Conservation (phyloP, 30 jellyfish, hydroid and myxozoan genomes). For the Haliclystus octoradiatus region DNA sequence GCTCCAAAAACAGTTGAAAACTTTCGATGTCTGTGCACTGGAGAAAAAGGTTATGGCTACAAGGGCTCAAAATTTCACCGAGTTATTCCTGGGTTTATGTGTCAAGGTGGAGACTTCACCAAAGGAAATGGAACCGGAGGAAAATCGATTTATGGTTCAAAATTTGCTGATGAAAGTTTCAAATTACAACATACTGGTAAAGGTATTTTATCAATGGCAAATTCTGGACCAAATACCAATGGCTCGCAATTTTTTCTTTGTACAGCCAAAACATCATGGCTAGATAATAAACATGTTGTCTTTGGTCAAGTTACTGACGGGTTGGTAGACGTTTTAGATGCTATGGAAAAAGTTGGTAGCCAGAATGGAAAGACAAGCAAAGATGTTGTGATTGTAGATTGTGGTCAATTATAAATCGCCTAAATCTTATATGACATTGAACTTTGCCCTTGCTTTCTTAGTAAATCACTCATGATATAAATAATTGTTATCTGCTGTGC, state of each 20-base stretch:
- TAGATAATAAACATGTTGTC: conserved; percentile 83
- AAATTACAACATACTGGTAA: conserved; percentile 73
- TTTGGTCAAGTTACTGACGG: conserved; percentile 77
- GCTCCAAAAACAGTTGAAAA: conserved; percentile 90
- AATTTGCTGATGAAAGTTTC: conserved; percentile 89
- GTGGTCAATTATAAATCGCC: conserved; percentile 51
- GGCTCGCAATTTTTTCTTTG: conserved; percentile 97
- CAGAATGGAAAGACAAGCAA: conserved; percentile 35
- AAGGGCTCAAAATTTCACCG: conserved; percentile 82
- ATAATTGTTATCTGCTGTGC: no score
- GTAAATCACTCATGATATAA: no score
- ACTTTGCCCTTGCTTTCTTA: no score
- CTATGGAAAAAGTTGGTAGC: conserved; percentile 57
- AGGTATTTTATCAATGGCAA: conserved; percentile 92
- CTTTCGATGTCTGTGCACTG: conserved; percentile 94
- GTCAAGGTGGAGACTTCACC: conserved; percentile 99
- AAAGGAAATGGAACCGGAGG: conserved; percentile 97
- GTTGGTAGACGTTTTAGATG: conserved; percentile 51
- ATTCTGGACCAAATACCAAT: conserved; percentile 93
- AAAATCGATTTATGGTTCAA: conserved; percentile 87
- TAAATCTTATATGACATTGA: no score
- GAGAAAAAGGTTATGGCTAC: conserved; percentile 97
- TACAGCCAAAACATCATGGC: conserved; percentile 81
- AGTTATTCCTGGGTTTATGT: conserved; percentile 84
- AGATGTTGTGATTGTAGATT: conserved; percentile 32